phyloP scores from a whole-genome alignment of 2,797 vertebrate genomes.

The Nyctibius grandis region DNA sequence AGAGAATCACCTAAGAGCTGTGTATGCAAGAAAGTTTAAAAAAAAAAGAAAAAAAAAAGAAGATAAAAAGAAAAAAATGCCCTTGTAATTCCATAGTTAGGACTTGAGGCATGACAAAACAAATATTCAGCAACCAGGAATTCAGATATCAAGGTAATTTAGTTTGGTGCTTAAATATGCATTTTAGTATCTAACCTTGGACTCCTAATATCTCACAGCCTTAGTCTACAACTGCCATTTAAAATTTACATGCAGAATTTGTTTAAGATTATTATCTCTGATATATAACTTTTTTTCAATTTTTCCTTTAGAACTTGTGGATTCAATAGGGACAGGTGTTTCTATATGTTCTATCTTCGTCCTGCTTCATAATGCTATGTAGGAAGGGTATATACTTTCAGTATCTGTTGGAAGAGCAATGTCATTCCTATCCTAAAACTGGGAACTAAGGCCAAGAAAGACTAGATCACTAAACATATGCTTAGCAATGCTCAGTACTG shows the following conservation, averaged over 20 bases:
- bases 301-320: not conserved
- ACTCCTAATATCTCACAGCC: not conserved
- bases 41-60: not conserved
- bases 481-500: not conserved
- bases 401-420: not conserved
- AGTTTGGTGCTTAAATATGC: not conserved
- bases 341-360: not conserved
- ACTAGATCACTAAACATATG: not conserved
- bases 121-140: not conserved
- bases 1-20: not conserved
- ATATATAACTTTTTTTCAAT: not conserved
- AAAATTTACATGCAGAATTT: not conserved
- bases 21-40: not conserved
- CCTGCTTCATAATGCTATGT: not conserved
- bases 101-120: not conserved
- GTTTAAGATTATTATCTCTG: not conserved
- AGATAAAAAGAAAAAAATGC: not conserved
- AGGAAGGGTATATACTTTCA: not conserved
- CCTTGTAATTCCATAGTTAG: not conserved
- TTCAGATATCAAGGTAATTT: not conserved
- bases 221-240: not conserved
- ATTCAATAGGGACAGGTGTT: not conserved
- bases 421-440: not conserved
- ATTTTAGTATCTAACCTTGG: not conserved
- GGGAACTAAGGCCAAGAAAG: not conserved